These are phyloP conservation scores for Gobio gobio DNA, from an alignment of 2,113 vertebrate species.

Conservation along the genomic window DNA sequence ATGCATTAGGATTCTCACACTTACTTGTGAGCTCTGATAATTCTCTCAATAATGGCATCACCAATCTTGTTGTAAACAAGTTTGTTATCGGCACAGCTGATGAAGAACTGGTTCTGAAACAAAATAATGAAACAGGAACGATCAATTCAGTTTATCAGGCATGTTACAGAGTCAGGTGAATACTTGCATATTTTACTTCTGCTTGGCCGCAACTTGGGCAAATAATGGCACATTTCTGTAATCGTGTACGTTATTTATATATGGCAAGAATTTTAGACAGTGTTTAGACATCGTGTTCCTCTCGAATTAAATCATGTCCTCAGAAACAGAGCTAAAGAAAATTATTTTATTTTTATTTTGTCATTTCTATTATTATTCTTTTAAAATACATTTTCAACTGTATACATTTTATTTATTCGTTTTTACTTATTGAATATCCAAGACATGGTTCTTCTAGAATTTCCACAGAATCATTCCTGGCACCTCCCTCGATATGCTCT, in stretches of 20 bases:
- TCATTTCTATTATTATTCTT: background rate
- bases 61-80: slow-evolving; percentile 93
- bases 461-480: background rate
- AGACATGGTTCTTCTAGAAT: background rate
- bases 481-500: background rate
- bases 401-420: background rate
- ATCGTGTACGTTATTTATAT: too few relatives aligned
- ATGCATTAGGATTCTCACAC: background rate
- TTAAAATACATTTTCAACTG: background rate
- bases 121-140: background rate
- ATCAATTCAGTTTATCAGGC: background rate
- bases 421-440: background rate
- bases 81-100: slow-evolving; percentile 93
- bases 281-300: background rate
- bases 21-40: slow-evolving; percentile 92
- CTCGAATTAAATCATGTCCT: background rate
- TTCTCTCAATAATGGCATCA: slow-evolving; percentile 86
- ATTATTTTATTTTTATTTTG: too few relatives aligned
- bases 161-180: background rate
- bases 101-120: slow-evolving; percentile 95
- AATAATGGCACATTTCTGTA: too few relatives aligned
- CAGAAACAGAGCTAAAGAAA: too few relatives aligned
- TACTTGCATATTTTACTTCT: background rate
- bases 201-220: too few relatives aligned
- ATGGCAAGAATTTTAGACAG: too few relatives aligned